Conservation (phyloP, 2,797 vertebrate species). For the Fistularia tabacaria region DNA sequence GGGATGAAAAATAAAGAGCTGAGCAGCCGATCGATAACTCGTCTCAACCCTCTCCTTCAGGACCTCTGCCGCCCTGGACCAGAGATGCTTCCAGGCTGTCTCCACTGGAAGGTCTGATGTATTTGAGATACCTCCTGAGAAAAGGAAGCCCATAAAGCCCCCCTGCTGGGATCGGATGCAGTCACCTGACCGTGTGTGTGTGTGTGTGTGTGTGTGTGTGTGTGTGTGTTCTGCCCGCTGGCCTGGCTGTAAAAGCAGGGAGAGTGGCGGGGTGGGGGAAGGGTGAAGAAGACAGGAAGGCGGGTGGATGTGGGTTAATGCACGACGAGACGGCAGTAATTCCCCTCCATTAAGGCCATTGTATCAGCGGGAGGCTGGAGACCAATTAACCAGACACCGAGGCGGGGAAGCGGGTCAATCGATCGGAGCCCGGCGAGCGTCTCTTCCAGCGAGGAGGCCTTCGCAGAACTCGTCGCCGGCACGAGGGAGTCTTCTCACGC, state of each 20-base stretch:
- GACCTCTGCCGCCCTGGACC: conserved; percentile 8
- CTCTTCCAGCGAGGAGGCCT: conserved; percentile 19
- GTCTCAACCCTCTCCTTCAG: conserved; percentile 18
- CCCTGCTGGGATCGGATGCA: conserved; percentile 46
- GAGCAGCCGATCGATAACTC: conserved; percentile 16
- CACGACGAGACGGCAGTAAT: conserved; percentile 66
- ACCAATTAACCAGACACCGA: conserved; percentile 67
- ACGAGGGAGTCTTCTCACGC: conserved; percentile 8
- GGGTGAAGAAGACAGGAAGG: conserved; percentile 18
- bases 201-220: too few species aligned
- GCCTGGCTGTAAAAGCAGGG: conserved; percentile 28
- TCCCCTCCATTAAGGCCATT: conserved; percentile 74
- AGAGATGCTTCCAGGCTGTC: too few species aligned
- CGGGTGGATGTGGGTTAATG: conserved; percentile 54
- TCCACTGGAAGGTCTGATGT: too few species aligned
- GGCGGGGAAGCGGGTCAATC: conserved; percentile 62
- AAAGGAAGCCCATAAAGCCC: conserved; percentile 24
- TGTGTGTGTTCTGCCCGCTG: too few species aligned
- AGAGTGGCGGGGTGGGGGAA: conserved; percentile 25
- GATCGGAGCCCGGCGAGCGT: conserved; percentile 45
- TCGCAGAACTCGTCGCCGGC: conserved; percentile 38
- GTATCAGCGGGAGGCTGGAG: conserved; percentile 72
- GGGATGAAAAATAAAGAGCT: too few species aligned
- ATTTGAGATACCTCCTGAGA: conserved; percentile 14
- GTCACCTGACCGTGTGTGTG: conserved; percentile 54